These are phyloP conservation scores for Deladenus siricidicola DNA, from an alignment of 2,888 invertebrate species.

Conservation along the genomic window DNA sequence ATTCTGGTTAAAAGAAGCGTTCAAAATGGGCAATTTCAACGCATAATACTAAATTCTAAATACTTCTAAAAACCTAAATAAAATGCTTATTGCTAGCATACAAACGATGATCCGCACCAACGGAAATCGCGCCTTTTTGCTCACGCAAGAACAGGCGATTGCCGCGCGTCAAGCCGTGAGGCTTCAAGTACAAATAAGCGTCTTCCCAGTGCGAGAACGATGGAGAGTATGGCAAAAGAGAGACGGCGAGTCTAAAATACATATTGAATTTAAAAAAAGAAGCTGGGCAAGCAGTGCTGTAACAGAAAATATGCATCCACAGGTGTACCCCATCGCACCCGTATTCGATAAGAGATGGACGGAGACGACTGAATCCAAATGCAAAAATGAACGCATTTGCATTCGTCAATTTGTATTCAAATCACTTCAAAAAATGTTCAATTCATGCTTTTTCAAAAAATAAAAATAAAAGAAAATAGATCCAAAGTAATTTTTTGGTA, in stretches of 20 bases:
- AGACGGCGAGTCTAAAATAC: slow-evolving; percentile 65
- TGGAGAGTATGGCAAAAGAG: slow-evolving; percentile 76
- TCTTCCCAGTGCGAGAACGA: slow-evolving; percentile 71
- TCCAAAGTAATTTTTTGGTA: no score
- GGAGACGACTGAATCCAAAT: no score
- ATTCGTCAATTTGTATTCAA: neutral
- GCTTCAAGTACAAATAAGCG: slow-evolving; percentile 70
- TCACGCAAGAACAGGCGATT: slow-evolving; percentile 47
- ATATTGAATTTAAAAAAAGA: no score
- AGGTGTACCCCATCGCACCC: no score
- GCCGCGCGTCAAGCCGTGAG: slow-evolving; percentile 44
- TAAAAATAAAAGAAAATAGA: neutral
- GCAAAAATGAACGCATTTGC: slow-evolving; percentile 11
- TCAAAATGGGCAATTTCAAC: no score
- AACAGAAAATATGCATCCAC: no score
- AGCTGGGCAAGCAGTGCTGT: no score
- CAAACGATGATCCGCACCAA: slow-evolving; percentile 43
- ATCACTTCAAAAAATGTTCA: neutral
- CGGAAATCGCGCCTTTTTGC: slow-evolving; percentile 45
- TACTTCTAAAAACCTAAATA: no score
- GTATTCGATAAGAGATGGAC: no score
- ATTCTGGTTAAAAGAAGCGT: no score
- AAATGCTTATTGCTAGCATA: slow-evolving; percentile 50
- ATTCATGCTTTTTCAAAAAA: neutral
- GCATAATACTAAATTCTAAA: no score